Conservation (phyloP, 2,113 vertebrate genomes). For the Anarhynchus alexandrinus region DNA sequence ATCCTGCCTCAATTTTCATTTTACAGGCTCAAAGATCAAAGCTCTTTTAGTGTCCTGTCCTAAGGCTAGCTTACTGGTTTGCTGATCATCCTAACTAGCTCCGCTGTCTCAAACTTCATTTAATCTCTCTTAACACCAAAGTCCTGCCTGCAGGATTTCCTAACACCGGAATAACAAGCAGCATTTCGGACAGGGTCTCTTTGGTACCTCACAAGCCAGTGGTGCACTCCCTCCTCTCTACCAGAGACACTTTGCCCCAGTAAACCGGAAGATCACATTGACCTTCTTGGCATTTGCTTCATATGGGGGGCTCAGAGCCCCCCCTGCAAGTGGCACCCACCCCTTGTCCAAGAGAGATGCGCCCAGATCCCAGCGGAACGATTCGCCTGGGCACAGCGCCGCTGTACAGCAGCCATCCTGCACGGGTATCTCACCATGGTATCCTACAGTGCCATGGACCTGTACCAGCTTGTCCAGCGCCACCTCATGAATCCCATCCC, state of each 20-base stretch:
- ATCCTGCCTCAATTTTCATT: not conserved
- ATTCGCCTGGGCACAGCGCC: not conserved
- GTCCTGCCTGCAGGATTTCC: not conserved
- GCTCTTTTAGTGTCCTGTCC: not conserved
- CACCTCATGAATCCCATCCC: not conserved
- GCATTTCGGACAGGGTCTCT: not conserved
- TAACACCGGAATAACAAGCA: not conserved
- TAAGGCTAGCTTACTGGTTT: not conserved
- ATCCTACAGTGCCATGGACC: not conserved
- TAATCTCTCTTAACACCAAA: not conserved
- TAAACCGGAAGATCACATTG: not conserved
- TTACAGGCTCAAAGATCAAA: not conserved
- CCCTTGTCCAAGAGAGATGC: not conserved
- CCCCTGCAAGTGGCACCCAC: not conserved
- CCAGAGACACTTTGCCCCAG: not conserved
- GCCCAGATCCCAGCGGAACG: not conserved
- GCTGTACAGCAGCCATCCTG: not conserved
- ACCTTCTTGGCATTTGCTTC: not conserved
- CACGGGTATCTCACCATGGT: not conserved
- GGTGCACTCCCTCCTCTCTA: not conserved
- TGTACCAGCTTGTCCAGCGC: not conserved
- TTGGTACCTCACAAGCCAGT: not conserved
- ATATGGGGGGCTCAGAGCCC: not conserved
- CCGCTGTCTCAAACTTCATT: not conserved
- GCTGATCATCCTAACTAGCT: not conserved